Base-by-base conservation (phyloP, 2,797 vertebrate species). In the Typhlichthys eigenmanni region DNA sequence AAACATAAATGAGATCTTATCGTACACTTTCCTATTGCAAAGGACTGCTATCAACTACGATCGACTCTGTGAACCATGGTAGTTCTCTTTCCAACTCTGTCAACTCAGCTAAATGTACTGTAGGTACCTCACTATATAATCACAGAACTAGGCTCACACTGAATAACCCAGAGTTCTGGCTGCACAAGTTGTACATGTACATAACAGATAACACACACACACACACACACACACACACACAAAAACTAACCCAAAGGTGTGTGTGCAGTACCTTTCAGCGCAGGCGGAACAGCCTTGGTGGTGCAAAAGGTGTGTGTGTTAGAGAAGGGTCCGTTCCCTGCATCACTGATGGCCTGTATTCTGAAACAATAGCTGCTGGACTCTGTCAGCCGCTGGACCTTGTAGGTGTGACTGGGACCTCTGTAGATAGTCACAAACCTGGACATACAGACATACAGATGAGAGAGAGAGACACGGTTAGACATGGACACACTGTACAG, bases 351-450 rank as follows among this genome's bases (percentile, higher is more conserved):
- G 0, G 96, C 95, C 90, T 99, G 97, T 92, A 99, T 98, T 91
- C 96, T 92, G 92, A 98, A 98, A 0, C 91, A 93, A 92, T 97
- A 98, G 84, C 92, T 93, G 7, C 95, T 98, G 77, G 93, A 96
- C 80, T 99, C 98, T 0, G 82, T 94, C 88, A 99, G 85, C 53
- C 96, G 92, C 85, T 99, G 97, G 60, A 99, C 93, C 89, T 97
- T 98, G 87, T 98, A 99, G 0, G 97, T 99, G 86, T 98, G 98
- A 85, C 98, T 98, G 65, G 97, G 95, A 17, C 98, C 98, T 59
- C 94, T 91, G 68, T 99, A 99, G 89, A 99, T 95, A 0, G 95
- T 93, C 81, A 96, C 91, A 79, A 99, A 98, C 92, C 98, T 99
- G 76, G 1, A 61, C 24, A 24, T 29, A 47, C 9, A 14, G n/a